Evolutionary conservation across 2,888 invertebrate genomes (phyloP).

Genomic region (Penaeus monodon): DNA sequence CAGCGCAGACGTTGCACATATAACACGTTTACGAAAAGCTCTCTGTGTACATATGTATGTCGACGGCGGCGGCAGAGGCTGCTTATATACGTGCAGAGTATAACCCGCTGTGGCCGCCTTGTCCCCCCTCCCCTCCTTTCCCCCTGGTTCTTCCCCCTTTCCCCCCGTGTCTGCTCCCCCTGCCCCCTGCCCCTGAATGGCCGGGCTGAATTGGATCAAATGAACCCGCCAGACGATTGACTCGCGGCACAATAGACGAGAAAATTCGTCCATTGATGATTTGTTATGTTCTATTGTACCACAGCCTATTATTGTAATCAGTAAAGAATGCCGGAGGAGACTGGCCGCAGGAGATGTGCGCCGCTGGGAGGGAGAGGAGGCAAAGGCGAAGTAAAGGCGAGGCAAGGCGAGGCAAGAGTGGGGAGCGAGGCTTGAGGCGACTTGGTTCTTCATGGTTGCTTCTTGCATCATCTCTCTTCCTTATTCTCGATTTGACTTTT

Average conservation of each 20-base stretch:
- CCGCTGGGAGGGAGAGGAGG: not conserved
- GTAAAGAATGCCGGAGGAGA: constrained; percentile 7
- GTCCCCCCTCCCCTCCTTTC: not conserved
- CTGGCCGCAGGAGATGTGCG: not conserved
- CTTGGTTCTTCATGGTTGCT: not conserved
- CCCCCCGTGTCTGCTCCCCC: not conserved
- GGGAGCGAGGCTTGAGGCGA: not conserved
- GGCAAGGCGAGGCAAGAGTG: not conserved
- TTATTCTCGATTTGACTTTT: not conserved
- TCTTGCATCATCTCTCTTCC: not conserved
- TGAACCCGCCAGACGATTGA: constrained; percentile 43
- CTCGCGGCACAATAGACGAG: constrained; percentile 34
- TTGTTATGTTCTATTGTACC: constrained; percentile 53
- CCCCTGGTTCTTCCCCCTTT: not conserved
- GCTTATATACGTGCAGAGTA: not conserved
- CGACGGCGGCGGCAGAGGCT: not conserved
- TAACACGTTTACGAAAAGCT: no score
- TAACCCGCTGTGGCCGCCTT: no score
- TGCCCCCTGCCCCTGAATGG: constrained; percentile 8
- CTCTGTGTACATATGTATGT: no score
- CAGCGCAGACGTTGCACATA: no score
- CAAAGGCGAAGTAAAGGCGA: not conserved
- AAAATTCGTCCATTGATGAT: constrained; percentile 52
- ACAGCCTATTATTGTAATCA: constrained; percentile 52
- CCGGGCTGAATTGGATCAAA: constrained; percentile 49